Evolutionary conservation across 1,140 invertebrate genomes (phyloP).

Genomic region (Campoletis sonorensis): DNA sequence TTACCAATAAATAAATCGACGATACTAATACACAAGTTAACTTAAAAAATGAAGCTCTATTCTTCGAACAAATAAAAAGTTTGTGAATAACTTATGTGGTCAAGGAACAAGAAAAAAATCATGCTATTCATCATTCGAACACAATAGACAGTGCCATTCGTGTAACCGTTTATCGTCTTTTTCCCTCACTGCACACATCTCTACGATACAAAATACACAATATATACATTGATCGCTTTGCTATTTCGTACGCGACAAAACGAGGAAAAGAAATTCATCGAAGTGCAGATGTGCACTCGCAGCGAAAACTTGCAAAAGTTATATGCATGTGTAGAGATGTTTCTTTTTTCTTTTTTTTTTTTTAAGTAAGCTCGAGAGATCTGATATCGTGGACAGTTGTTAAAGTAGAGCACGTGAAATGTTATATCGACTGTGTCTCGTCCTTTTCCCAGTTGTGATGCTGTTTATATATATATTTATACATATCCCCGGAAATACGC

Average conservation of each 20-base stretch:
- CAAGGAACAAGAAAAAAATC: not conserved
- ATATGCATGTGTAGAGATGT: not conserved
- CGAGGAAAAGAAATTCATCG: slow-evolving; percentile 26
- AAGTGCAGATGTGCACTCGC: slow-evolving; percentile 19
- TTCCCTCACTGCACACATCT: not conserved
- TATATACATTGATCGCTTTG: slow-evolving; percentile 3
- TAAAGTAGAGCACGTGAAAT: slow-evolving; percentile 9
- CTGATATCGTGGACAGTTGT: slow-evolving; percentile 10
- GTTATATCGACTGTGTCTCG: slow-evolving; percentile 20
- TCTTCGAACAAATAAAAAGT: no score
- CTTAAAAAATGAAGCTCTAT: no score
- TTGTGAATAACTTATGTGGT: no score
- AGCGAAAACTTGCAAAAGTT: slow-evolving; percentile 23
- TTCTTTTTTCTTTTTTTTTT: no score
- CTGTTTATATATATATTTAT: no score
- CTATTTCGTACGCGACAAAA: slow-evolving; percentile 29
- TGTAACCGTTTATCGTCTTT: slow-evolving; percentile 13
- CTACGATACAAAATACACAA: not conserved
- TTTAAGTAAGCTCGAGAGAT: not conserved
- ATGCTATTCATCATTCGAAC: not conserved
- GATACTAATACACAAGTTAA: no score
- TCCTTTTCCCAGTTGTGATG: not conserved
- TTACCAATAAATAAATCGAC: no score
- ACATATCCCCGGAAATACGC: slow-evolving; percentile 3
- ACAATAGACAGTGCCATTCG: not conserved